A percentile compares a stretch with the other conserved stretches of the same genome.
These are phyloP conservation scores for Cynaeus angustus DNA, from an alignment of 2,888 invertebrate genomes.

Conservation along the genomic window DNA sequence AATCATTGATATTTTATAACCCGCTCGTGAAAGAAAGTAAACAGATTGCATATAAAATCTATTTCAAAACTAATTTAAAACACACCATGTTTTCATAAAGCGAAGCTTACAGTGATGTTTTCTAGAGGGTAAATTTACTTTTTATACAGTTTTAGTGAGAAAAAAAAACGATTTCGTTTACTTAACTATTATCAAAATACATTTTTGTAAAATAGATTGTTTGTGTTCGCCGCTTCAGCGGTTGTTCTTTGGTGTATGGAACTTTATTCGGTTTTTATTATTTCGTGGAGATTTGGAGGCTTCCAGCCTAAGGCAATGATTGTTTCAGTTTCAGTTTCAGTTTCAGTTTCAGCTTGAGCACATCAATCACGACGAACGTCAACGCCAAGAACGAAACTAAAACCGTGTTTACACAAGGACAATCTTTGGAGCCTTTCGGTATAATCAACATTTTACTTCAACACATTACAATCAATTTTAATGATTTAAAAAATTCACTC, in stretches of 20 bases:
- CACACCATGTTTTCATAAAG: too few species aligned
- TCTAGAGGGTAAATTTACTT: too few species aligned
- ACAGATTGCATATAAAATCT: too few species aligned
- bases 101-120: too few species aligned
- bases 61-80: too few species aligned
- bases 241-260: constrained; percentile 33
- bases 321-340: constrained; percentile 53
- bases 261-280: constrained; percentile 39
- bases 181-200: constrained; percentile 14
- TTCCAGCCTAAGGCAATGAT: constrained; percentile 50
- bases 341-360: constrained; percentile 52
- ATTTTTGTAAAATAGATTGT: constrained; percentile 24
- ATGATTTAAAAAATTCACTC: too few species aligned
- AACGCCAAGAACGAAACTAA: constrained; percentile 39
- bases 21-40: background rate
- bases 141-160: too few species aligned
- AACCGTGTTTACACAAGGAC: constrained; percentile 45
- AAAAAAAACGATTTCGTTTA: constrained; percentile 1
- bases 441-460: constrained; percentile 27
- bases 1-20: constrained; percentile 1
- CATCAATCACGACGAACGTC: constrained; percentile 53
- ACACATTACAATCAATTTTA: too few species aligned
- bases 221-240: constrained; percentile 22
- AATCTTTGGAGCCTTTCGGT: constrained; percentile 33
- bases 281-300: constrained; percentile 19